Percentiles rank a stretch among this genome's conserved stretches.
These are phyloP conservation scores for Drosophila glabriapex DNA, from an alignment of 2,888 invertebrate genomes.

Conservation along the genomic window DNA sequence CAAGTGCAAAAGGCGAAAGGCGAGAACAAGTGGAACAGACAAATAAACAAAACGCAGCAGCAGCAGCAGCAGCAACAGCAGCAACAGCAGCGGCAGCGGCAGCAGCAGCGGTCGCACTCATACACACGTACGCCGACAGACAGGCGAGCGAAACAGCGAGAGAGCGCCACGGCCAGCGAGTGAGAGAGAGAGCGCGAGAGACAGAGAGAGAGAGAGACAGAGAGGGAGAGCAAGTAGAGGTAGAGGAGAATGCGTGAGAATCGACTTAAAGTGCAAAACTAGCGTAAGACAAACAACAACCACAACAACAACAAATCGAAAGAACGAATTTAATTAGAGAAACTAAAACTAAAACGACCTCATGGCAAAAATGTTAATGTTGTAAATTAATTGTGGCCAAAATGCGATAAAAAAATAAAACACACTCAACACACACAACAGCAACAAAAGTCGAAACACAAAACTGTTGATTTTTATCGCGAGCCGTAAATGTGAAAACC, in stretches of 20 bases:
- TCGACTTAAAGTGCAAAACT: slow-evolving; percentile 61
- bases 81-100: slow-evolving; percentile 39
- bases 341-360: slow-evolving; percentile 41
- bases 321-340: slow-evolving; percentile 50
- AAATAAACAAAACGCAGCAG: slow-evolving; percentile 75
- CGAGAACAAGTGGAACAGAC: slow-evolving; percentile 73
- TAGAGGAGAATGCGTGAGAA: slow-evolving; percentile 39
- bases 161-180: slow-evolving; percentile 7
- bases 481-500: slow-evolving; percentile 52
- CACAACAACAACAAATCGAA: slow-evolving; percentile 3
- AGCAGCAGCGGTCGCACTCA: slow-evolving; percentile 38
- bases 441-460: slow-evolving; percentile 25
- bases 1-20: slow-evolving; percentile 62
- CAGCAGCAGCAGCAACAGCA: slow-evolving; percentile 39
- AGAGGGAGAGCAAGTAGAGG: slow-evolving; percentile 25
- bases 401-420: slow-evolving; percentile 49
- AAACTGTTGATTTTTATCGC: slow-evolving; percentile 74
- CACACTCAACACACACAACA: slow-evolving; percentile 6
- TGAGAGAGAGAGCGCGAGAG: slow-evolving; percentile 9
- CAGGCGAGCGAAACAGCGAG: slow-evolving; percentile 18
- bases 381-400: slow-evolving; percentile 69
- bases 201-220: slow-evolving; percentile 13
- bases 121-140: slow-evolving; percentile 2
- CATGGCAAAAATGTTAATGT: slow-evolving; percentile 68
- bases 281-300: slow-evolving; percentile 53